Evolutionary conservation across 2,888 invertebrate species (phyloP), one percentile per base, ranked within the genome.

Genomic region (Pristionchus arcanus): DNA sequence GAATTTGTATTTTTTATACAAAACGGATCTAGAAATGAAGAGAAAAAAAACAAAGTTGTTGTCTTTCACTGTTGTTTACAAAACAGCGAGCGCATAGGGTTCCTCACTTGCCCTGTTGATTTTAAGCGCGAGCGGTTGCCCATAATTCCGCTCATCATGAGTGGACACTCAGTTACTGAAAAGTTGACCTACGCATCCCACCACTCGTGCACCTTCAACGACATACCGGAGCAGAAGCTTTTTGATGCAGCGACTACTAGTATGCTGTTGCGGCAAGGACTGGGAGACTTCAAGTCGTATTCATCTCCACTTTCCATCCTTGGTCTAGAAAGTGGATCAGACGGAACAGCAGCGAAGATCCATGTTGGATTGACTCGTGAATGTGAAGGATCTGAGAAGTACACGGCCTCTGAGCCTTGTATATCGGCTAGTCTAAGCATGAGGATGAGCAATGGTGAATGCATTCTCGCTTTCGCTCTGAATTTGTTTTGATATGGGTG

Each of bases 211-310:
- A n/a, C 2, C 25, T 7, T 16, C 31, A 49, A 49, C n/a, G n/a
- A 11, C 21, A 25, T 63, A 25, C 63, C n/a, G 71, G 34, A 31
- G 31, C 16, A 15, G 15, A 71, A 15, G 81, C 21, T 37, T 16
- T 21, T 37, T 37, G 25, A 37, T 21, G 19, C 74, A 37, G 34
- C 81, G 49, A 31, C 28, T 4, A 49, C 81, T 25, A 49, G 81
- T 53, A 16, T 25, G 49, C 49, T 81, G 42, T 49, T 81, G 49
- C 49, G 81, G n/a, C 81, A 81, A 53, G 81, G 28, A n/a, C 49
- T 81, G 49, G 81, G 81, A 16, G 37, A 77, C 42, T 77, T 77
- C 77, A 77, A 77, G 77, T 77, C 77, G 9, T 77, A 77, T 34
- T 34, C 71, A 15, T 63, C 63, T 11, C 37, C 31, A 74, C 37